Evolutionary conservation across 2,888 invertebrate genomes (phyloP), one percentile per base, ranked within the genome.

Genomic region (Mesorhabditis belari): DNA sequence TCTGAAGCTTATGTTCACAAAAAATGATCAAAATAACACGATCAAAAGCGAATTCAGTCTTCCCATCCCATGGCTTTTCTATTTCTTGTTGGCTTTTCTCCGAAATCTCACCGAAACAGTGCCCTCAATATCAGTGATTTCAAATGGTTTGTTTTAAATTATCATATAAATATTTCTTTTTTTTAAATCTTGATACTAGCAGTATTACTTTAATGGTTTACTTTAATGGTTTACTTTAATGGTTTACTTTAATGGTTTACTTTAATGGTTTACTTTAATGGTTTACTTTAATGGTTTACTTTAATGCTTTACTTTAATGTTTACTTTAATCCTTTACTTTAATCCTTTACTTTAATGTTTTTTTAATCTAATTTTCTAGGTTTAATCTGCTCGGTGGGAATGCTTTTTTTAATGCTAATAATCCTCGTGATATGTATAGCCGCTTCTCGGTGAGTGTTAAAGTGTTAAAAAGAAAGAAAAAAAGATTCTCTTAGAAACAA

Each of bases 41-140:
- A n/a, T n/a, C n/a, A n/a, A n/a, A n/a, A n/a, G n/a, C n/a, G n/a
- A n/a, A n/a, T 64, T 35, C 55, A 69, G 69, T 21, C 87, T 96
- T 84, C 95, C 95, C 80, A 88, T 96, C 80, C 96, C 96, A 75
- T 96, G 96, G 96, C 87, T 96, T 79, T 85, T 96, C 74, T 93
- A 89, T 85, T 90, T 90, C 77, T 84, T 90, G 79, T 88, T 90
- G 83, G 87, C 70, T 27, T 51, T 90, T 82, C 88, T 89, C 68
- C 62, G 59, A 49, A 25, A 26, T 6, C 54, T 25, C 17, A 54
- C 61, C 3, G 62, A 61, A 23, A 58, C 63, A 28, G 29, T 67
- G 6, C 67, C 67, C 64, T 49, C 75, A 60, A 73, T 77, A 5
- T 67, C 69, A 2, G 73, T 73, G 3, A 66, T 64, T n/a, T 73